Conservation (phyloP, 2,888 invertebrate species). For the Aphodius granarius region DNA sequence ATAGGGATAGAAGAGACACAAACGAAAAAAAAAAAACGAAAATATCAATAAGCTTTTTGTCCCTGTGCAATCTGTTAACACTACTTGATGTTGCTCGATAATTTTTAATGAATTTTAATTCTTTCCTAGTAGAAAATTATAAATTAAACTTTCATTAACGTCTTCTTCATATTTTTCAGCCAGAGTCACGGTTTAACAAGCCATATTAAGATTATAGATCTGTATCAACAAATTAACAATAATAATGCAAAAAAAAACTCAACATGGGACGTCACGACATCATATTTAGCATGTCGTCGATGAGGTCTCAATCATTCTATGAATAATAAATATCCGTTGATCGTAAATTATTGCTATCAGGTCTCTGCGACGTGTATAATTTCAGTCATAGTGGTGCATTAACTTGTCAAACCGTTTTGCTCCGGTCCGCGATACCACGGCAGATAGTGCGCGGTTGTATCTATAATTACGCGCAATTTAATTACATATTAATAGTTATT, state of each 20-base stretch:
- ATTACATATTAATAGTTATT: constrained; percentile 5
- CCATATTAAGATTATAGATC: neutral
- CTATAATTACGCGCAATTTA: constrained; percentile 6
- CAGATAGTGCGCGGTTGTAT: neutral
- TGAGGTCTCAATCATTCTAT: neutral
- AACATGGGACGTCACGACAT: neutral
- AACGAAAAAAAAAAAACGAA: too few relatives aligned
- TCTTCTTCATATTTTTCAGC: neutral
- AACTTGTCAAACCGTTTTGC: constrained; percentile 10
- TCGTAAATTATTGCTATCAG: neutral
- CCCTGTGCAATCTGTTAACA: neutral
- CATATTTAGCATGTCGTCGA: neutral
- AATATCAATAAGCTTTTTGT: neutral
- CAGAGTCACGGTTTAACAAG: too few relatives aligned
- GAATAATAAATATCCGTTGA: neutral
- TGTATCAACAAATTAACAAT: neutral
- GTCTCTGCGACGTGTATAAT: constrained; percentile 4
- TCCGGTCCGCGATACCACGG: constrained; percentile 4
- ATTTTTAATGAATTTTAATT: neutral
- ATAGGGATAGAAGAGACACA: too few relatives aligned
- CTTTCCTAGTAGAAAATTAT: neutral
- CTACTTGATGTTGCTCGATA: neutral
- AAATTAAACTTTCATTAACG: neutral
- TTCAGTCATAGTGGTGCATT: constrained; percentile 3
- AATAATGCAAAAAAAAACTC: neutral